Evolutionary conservation across 1,140 invertebrate genomes (phyloP).

Genomic region (Drosophila arizonae): DNA sequence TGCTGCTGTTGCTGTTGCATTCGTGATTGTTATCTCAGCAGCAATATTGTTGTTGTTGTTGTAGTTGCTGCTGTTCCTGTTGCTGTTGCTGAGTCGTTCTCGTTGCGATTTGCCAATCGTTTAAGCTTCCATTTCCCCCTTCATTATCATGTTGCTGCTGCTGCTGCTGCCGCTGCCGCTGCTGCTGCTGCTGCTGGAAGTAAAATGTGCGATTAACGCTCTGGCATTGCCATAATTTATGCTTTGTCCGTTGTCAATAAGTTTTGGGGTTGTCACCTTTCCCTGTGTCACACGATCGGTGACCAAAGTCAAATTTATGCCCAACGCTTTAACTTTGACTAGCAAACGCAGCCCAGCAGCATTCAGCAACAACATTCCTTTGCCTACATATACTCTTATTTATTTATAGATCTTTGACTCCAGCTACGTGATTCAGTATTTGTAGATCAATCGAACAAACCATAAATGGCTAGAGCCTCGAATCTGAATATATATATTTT

Average conservation of each 20-base stretch:
- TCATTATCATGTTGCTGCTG: constrained; percentile 32
- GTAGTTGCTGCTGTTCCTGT: constrained; percentile 1
- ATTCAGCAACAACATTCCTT: constrained; percentile 16
- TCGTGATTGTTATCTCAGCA: constrained; percentile 68
- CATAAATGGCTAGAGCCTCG: background rate
- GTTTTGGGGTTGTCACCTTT: constrained; percentile 52
- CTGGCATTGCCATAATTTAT: constrained; percentile 66
- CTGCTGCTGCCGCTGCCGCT: constrained; percentile 35
- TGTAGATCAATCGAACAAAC: background rate
- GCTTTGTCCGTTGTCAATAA: constrained; percentile 58
- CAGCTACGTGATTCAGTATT: background rate
- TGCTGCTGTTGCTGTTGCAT: constrained; percentile 54
- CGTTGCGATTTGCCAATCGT: constrained; percentile 74
- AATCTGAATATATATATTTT: background rate
- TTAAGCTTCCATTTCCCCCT: constrained; percentile 52
- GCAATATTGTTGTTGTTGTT: constrained; percentile 58
- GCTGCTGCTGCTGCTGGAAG: constrained; percentile 37
- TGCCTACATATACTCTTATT: background rate
- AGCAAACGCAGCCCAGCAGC: constrained; percentile 26
- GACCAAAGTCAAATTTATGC: constrained; percentile 43
- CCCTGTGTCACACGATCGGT: constrained; percentile 56
- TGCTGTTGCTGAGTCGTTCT: constrained; percentile 30
- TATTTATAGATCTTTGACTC: background rate
- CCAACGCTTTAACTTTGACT: constrained; percentile 33
- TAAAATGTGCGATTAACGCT: constrained; percentile 76